phyloP scores from a whole-genome alignment of 2,113 vertebrate genomes.

The Platysteira castanea region DNA sequence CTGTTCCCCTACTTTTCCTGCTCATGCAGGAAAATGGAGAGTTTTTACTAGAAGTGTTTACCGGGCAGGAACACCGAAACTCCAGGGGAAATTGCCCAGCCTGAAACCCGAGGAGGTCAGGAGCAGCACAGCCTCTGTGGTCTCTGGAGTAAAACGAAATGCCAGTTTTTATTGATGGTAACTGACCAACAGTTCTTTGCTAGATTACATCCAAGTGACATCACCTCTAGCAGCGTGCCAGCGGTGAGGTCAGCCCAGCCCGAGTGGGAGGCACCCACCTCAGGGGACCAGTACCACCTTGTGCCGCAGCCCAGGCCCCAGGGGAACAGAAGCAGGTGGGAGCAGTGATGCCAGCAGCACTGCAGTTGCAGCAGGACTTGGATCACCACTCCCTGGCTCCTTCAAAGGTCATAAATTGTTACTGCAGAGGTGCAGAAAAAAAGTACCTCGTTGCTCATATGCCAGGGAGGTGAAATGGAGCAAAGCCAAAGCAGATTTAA shows the following conservation, averaged over 20 bases:
- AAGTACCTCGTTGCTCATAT: fast-evolving
- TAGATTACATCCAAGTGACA: background rate
- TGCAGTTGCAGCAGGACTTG: background rate
- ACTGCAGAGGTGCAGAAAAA: background rate
- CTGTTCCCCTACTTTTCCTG: slow-evolving; percentile 50
- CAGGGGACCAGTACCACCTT: background rate
- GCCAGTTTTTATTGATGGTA: background rate
- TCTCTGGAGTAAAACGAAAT: background rate
- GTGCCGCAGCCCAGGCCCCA: background rate
- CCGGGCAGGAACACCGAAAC: background rate
- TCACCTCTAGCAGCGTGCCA: background rate
- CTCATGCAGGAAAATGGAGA: slow-evolving; percentile 4
- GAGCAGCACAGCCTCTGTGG: background rate
- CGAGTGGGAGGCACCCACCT: fast-evolving
- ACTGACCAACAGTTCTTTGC: background rate
- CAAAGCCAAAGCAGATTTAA: background rate
- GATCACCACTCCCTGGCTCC: background rate
- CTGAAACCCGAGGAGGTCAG: background rate
- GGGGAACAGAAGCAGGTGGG: background rate
- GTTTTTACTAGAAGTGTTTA: slow-evolving; percentile 26
- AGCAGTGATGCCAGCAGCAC: background rate
- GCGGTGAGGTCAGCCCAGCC: background rate
- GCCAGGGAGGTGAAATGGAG: background rate
- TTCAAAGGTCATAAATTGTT: background rate
- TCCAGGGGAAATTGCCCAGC: background rate